Evolutionary conservation across 1,140 invertebrate genomes (phyloP).

Genomic region (Leptonema lineaticorne): DNA sequence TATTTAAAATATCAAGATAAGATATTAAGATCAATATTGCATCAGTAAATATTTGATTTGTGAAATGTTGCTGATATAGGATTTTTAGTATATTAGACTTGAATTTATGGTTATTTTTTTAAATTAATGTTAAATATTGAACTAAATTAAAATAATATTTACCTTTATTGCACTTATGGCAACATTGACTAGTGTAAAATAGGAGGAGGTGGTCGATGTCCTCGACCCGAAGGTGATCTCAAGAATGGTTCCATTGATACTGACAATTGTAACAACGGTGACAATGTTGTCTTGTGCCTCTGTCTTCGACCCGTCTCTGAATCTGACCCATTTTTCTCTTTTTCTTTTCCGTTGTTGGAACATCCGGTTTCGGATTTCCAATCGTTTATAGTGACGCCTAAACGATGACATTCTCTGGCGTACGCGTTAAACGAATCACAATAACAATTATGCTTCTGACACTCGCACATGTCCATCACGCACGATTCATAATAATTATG

Average conservation of each 20-base stretch:
- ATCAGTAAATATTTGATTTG: no score
- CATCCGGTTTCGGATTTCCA: slow-evolving; percentile 68
- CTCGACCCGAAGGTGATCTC: slow-evolving; percentile 25
- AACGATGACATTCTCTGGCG: slow-evolving; percentile 76
- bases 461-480: slow-evolving; percentile 87
- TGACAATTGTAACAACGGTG: neutral
- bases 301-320: neutral
- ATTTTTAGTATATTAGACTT: no score
- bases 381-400: slow-evolving; percentile 67
- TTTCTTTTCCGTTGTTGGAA: slow-evolving; percentile 60
- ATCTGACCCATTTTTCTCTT: slow-evolving; percentile 41
- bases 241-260: slow-evolving; percentile 20
- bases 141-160: neutral
- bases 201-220: slow-evolving; percentile 36
- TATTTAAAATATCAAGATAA: no score
- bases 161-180: slow-evolving; percentile 22
- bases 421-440: slow-evolving; percentile 89
- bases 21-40: no score
- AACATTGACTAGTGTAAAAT: slow-evolving; percentile 38
- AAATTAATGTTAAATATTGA: neutral
- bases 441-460: slow-evolving; percentile 76
- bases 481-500: slow-evolving; percentile 83
- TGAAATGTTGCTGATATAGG: no score
- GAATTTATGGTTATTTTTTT: no score
- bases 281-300: slow-evolving; percentile 25